A percentile compares a stretch with the other conserved stretches of the same genome.
Conservation (phyloP, 2,797 vertebrate genomes). For the Sebastes diploproa region DNA sequence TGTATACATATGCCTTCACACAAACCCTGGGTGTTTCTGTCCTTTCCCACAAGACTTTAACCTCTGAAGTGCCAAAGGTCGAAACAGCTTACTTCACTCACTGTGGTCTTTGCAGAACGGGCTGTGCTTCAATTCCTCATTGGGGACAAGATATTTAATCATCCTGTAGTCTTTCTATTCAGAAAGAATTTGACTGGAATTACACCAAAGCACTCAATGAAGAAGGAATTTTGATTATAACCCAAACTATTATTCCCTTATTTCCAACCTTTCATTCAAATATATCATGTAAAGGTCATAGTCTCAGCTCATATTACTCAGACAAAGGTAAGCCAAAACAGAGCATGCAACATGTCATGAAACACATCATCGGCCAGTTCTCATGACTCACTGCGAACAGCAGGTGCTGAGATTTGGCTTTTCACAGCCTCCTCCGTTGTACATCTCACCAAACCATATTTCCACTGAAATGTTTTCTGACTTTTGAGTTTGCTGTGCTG, state of each 20-base stretch:
- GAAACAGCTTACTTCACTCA: constrained; percentile 52
- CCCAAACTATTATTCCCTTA: neutral
- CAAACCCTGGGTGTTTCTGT: constrained; percentile 48
- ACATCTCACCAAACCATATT: neutral
- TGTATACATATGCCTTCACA: constrained; percentile 56
- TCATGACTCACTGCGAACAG: constrained; percentile 53
- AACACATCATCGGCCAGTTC: constrained; percentile 45
- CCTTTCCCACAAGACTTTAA: constrained; percentile 75
- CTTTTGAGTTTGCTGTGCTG: neutral
- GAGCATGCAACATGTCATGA: constrained; percentile 38
- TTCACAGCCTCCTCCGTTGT: neutral
- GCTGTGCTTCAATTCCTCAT: constrained; percentile 24
- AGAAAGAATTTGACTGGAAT: neutral
- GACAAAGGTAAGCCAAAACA: constrained; percentile 37
- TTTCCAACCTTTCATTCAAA: neutral
- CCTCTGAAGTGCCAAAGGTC: constrained; percentile 63
- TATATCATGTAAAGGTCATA: neutral
- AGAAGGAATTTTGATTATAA: neutral
- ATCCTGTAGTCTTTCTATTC: constrained; percentile 10
- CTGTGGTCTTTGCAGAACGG: constrained; percentile 10
- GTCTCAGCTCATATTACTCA: constrained; percentile 29
- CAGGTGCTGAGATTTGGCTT: constrained; percentile 50
- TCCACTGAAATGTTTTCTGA: neutral
- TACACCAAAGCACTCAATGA: neutral
- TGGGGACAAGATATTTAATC: constrained; percentile 26